phyloP scores from a whole-genome alignment of 2,113 vertebrate species.

The Crocuta crocuta region DNA sequence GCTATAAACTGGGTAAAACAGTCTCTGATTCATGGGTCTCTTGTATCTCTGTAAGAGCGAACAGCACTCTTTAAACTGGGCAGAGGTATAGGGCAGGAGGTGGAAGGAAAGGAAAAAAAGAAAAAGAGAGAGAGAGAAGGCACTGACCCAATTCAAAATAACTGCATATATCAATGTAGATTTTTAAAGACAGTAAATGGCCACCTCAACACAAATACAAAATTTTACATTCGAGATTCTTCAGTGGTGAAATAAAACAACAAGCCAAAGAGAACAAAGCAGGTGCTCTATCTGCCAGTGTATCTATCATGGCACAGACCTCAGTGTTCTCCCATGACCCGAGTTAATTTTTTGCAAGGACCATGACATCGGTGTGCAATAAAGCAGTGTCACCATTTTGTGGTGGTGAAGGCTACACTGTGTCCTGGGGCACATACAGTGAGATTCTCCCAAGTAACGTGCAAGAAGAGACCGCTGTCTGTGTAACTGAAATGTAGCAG shows the following conservation, averaged over 20 bases:
- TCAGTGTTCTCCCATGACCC: conserved; percentile 13
- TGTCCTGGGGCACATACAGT: background rate
- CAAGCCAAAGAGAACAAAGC: background rate
- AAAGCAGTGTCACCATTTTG: background rate
- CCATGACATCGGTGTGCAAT: conserved; percentile 23
- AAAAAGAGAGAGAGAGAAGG: background rate
- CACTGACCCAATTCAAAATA: conserved; percentile 61
- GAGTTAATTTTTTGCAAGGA: conserved; percentile 5
- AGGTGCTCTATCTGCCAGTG: background rate
- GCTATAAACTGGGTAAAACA: background rate
- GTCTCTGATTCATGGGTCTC: background rate
- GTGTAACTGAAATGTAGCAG: background rate
- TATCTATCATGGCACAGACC: conserved; percentile 14
- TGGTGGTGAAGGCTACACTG: background rate
- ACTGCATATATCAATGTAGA: background rate
- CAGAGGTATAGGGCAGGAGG: background rate
- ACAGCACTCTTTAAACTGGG: background rate
- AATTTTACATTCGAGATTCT: conserved; percentile 38
- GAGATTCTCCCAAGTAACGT: background rate
- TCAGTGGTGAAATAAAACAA: conserved; percentile 55
- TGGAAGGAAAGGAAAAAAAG: background rate
- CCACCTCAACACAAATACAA: conserved; percentile 33
- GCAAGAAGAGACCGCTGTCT: background rate
- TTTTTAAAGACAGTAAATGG: background rate
- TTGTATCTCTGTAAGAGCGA: background rate